These are phyloP conservation scores for Ranitomeya variabilis DNA, from an alignment of 2,113 vertebrate species.

Conservation along the genomic window DNA sequence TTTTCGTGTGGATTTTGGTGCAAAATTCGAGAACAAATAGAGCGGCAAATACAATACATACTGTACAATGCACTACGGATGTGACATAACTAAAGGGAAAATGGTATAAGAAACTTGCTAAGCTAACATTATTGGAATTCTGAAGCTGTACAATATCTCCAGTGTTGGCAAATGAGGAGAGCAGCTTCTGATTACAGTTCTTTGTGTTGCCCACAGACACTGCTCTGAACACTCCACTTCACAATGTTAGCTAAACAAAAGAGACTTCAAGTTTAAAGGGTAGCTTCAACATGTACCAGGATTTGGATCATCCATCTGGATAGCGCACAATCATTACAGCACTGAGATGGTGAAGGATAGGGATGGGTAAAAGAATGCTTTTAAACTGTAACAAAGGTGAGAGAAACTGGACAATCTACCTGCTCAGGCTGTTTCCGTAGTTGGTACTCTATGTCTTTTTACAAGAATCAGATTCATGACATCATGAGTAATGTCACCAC, in stretches of 20 bases:
- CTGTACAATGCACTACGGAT: neutral
- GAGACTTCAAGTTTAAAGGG: conserved; percentile 45
- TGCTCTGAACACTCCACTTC: conserved; percentile 43
- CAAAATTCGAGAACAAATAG: no score
- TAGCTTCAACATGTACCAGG: conserved; percentile 38
- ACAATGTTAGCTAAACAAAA: conserved; percentile 53
- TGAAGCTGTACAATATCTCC: conserved; percentile 25
- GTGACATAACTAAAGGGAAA: conserved; percentile 2
- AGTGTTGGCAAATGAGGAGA: conserved; percentile 29
- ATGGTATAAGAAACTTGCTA: neutral
- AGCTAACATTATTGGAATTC: conserved; percentile 13
- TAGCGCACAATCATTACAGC: conserved; percentile 26
- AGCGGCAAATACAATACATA: neutral
- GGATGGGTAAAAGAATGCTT: neutral
- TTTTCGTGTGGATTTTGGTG: no score
- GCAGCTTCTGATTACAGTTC: conserved; percentile 41
- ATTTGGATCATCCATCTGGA: conserved; percentile 49
- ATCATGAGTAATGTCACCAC: neutral
- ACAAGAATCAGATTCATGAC: neutral
- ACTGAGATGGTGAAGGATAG: neutral
- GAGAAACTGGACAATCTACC: neutral
- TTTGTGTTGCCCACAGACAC: conserved; percentile 51
- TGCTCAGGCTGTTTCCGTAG: neutral
- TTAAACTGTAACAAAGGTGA: conserved; percentile 15
- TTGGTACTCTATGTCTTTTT: neutral